Conservation (phyloP, 2,797 vertebrate species). For the Rhinophrynus dorsalis region DNA sequence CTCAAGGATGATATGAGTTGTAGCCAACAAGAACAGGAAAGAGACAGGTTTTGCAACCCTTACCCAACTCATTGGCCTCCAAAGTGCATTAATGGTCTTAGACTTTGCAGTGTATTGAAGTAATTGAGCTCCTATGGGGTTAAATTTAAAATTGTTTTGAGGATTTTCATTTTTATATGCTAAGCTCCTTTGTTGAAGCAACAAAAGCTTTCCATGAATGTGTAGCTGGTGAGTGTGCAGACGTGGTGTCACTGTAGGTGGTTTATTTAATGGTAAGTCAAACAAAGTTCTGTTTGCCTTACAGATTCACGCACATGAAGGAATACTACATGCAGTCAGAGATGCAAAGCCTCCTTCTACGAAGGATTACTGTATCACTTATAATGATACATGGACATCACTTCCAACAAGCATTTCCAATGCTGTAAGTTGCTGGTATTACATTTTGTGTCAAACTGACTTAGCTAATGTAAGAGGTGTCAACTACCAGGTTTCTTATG, state of each 20-base stretch:
- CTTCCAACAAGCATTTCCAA: constrained; percentile 70
- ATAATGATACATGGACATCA: constrained; percentile 77
- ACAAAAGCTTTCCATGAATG: too few relatives aligned
- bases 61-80: too few relatives aligned
- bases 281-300: constrained; percentile 29
- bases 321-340: constrained; percentile 74
- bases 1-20: too few relatives aligned
- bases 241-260: background rate
- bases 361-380: constrained; percentile 83
- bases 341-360: constrained; percentile 44
- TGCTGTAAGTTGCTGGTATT: constrained; percentile 75
- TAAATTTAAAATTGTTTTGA: too few relatives aligned
- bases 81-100: too few relatives aligned
- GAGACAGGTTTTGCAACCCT: too few relatives aligned
- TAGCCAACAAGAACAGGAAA: too few relatives aligned
- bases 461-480: background rate
- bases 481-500: too few relatives aligned
- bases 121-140: too few relatives aligned
- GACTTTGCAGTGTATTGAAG: too few relatives aligned
- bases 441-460: background rate
- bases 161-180: too few relatives aligned
- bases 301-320: constrained; percentile 81
- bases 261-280: background rate
- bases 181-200: too few relatives aligned
- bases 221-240: background rate